Evolutionary conservation across 2,797 vertebrate species (phyloP).

Genomic region (Lepus oiostolus): DNA sequence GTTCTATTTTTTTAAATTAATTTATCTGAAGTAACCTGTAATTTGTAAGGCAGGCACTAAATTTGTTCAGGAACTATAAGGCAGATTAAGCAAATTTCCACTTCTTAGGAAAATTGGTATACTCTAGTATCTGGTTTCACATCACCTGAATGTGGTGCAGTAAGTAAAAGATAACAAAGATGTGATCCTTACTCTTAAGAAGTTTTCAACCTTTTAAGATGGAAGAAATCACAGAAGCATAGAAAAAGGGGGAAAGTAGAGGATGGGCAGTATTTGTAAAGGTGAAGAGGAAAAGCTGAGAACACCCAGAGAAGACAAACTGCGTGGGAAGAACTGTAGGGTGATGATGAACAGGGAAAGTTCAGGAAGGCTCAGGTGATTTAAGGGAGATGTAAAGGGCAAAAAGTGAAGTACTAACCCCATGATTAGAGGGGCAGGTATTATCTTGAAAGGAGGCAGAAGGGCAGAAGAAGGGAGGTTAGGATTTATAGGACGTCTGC

Average conservation of each 20-base stretch:
- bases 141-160: background rate
- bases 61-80: background rate
- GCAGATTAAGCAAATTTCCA: background rate
- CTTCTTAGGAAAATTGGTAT: background rate
- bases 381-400: background rate
- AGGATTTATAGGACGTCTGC: background rate
- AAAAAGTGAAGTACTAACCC: background rate
- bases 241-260: background rate
- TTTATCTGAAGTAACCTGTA: slow-evolving; percentile 1
- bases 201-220: background rate
- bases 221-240: background rate
- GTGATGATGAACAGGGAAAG: background rate
- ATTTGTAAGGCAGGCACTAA: background rate
- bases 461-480: background rate
- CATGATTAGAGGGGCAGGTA: background rate
- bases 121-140: background rate
- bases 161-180: background rate
- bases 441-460: background rate
- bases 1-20: background rate
- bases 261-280: background rate
- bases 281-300: background rate
- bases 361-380: background rate
- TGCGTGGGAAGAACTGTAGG: background rate
- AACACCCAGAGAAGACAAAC: background rate
- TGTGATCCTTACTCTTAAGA: background rate